Evolutionary conservation across 1,140 invertebrate genomes (phyloP), one percentile per base, ranked within the genome.

Genomic region (Leptinotarsa undecemlineata): DNA sequence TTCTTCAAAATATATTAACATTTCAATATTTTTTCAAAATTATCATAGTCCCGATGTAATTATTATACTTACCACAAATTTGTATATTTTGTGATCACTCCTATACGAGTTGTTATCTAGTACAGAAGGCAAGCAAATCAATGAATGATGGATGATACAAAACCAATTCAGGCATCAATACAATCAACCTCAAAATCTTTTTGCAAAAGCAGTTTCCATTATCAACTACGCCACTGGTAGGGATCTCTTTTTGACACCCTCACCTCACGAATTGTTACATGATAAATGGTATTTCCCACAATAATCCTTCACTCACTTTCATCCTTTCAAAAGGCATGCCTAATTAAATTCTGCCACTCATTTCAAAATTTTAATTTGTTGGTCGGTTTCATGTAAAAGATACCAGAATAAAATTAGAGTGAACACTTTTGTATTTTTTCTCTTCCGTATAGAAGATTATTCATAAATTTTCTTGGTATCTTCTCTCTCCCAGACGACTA

Each of bases 341-440:
- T 76, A 76, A 76, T 76, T 76, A 76, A 76, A 76, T 76, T 76
- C 75, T 76, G 75, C 75, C 75, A 76, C 48, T 76, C 75, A 76
- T 57, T 76, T 63, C 48, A 26, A 76, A 76, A 76, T 73, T 76
- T 75, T 75, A 75, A 75, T 75, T 47, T 71, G 19, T 73, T 57
- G 15, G 69, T 71, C 69, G 69, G 69, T 71, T 71, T 71, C 17
- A 23, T 26, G 21, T 33, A 71, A 71, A 69, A 71, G 69, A 57
- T n/a, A 15, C 69, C 19, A 26, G 48, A 71, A 71, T 68, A 47
- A 68, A 68, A 68, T 68, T 68, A 68, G 66, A 47, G 66, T 68
- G n/a, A 17, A 68, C 15, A n/a, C 66, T 66, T 23, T 66, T 66
- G 6, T 15, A 20, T 66, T 66, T 21, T 66, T 21, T 66, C 17